phyloP scores from a whole-genome alignment of 2,113 vertebrate species.

The Myrmecophaga tridactyla region DNA sequence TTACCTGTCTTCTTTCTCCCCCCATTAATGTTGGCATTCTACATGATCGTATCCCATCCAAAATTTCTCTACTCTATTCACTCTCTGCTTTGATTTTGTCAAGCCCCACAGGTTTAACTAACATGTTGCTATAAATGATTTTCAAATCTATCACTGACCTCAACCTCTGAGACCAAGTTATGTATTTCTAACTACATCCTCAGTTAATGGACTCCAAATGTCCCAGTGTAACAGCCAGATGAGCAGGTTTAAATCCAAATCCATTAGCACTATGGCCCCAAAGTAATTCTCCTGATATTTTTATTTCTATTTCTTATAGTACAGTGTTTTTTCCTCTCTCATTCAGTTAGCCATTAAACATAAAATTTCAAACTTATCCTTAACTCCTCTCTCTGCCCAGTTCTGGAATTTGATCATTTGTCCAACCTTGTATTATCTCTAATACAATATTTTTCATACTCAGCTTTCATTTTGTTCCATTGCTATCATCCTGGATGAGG shows the following conservation, averaged over 20 bases:
- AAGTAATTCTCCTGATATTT: not conserved
- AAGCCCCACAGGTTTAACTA: not conserved
- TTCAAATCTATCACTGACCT: not conserved
- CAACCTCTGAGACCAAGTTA: not conserved
- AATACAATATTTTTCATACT: constrained; percentile 8
- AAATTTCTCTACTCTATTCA: not conserved
- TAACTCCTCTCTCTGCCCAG: not conserved
- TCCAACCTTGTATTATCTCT: not conserved
- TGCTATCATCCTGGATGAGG: not conserved
- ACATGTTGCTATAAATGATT: not conserved
- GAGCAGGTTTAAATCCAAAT: not conserved
- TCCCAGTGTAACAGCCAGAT: not conserved
- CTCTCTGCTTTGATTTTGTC: not conserved
- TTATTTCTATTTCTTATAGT: not conserved
- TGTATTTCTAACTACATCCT: not conserved
- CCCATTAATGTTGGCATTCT: not conserved
- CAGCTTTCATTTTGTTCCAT: not conserved
- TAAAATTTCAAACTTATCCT: not conserved
- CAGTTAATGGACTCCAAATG: not conserved
- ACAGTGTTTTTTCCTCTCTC: not conserved
- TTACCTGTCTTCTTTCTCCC: not conserved
- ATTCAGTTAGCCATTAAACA: not conserved
- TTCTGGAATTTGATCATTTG: not conserved
- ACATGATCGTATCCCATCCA: too few species aligned
- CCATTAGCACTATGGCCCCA: not conserved